Percentiles rank a stretch among this genome's conserved stretches.
phyloP scores from a whole-genome alignment of 2,888 invertebrate species.

The Agrilus mali region DNA sequence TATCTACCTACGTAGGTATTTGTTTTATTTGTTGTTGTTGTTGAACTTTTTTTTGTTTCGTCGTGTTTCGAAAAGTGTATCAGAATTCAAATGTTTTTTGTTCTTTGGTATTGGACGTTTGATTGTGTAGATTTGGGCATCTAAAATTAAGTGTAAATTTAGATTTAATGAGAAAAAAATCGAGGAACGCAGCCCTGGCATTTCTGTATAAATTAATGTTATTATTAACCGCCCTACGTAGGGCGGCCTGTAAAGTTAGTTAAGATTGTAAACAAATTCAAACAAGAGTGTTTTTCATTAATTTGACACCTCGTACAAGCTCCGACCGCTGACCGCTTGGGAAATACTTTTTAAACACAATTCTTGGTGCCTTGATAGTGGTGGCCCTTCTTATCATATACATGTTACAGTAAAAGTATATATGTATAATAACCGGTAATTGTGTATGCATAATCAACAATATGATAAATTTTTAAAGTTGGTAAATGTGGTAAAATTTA shows the following conservation, averaged over 20 bases:
- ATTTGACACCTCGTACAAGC: slow-evolving; percentile 31
- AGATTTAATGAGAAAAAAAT: slow-evolving; percentile 15
- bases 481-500: no score
- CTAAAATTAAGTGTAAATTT: slow-evolving; percentile 19
- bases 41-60: no score
- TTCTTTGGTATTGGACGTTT: no score
- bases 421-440: no score
- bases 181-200: slow-evolving; percentile 37
- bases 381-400: not conserved
- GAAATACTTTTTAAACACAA: slow-evolving; percentile 1
- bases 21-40: no score
- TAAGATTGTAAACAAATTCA: slow-evolving; percentile 7
- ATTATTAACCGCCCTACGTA: slow-evolving; percentile 6
- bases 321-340: slow-evolving; percentile 13
- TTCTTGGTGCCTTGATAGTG: slow-evolving; percentile 1
- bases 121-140: not conserved
- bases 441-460: no score
- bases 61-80: no score
- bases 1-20: no score
- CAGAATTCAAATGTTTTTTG: no score
- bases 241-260: slow-evolving; percentile 29
- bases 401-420: no score
- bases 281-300: slow-evolving; percentile 8
- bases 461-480: no score
- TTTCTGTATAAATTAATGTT: slow-evolving; percentile 31